These are phyloP conservation scores for Boloria euphrosyne DNA, from an alignment of 2,888 invertebrate species.

Conservation along the genomic window DNA sequence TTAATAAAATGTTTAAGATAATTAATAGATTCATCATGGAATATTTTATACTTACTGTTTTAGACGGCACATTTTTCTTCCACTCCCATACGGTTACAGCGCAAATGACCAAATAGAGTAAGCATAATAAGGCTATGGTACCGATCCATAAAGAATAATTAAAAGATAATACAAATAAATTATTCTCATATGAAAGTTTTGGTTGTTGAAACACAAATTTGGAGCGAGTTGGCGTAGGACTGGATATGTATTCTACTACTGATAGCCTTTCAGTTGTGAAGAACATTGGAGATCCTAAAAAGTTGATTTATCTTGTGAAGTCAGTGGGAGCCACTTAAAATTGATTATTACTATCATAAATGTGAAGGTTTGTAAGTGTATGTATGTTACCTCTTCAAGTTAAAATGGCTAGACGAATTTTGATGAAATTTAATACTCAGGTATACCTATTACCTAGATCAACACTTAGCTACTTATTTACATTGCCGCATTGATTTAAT, in stretches of 20 bases:
- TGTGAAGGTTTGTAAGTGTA: no score
- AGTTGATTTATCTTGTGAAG: not conserved
- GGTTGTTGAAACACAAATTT: conserved; percentile 88
- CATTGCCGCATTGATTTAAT: no score
- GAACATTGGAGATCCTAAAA: conserved; percentile 84
- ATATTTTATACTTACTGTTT: conserved; percentile 15
- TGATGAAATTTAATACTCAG: no score
- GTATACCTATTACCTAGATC: no score
- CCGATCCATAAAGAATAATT: conserved; percentile 85
- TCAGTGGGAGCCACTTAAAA: no score
- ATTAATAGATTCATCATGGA: no score
- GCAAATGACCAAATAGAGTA: conserved; percentile 68
- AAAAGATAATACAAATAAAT: conserved; percentile 87
- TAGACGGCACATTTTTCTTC: conserved; percentile 34
- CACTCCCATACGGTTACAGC: conserved; percentile 70
- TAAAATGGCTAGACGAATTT: not conserved
- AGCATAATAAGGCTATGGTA: conserved; percentile 68
- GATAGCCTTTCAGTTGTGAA: conserved; percentile 83
- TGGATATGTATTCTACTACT: conserved; percentile 85
- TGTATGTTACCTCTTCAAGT: not conserved
- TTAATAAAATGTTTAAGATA: not conserved
- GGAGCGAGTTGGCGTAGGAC: conserved; percentile 85
- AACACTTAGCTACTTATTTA: no score
- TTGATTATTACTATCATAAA: conserved; percentile 5
- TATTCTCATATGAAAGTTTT: conserved; percentile 86